Evolutionary conservation across 2,797 vertebrate species (phyloP).

Genomic region (Mastacembelus armatus): DNA sequence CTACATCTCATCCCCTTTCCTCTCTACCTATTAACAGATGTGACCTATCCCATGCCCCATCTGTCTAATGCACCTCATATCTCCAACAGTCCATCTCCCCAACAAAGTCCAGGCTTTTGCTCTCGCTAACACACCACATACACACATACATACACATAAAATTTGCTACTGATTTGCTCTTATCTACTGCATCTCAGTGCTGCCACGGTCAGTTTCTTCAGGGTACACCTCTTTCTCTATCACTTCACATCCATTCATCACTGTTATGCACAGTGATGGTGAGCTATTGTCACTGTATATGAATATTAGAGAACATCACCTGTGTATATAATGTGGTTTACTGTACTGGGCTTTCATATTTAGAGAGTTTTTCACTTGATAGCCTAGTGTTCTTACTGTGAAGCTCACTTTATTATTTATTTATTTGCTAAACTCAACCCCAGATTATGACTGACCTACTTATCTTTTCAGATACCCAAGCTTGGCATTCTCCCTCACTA

Average conservation of each 20-base stretch:
- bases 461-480: slow-evolving; percentile 70
- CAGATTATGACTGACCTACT: slow-evolving; percentile 80
- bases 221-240: slow-evolving; percentile 43
- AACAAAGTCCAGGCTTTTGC: slow-evolving; percentile 36
- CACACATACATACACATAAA: slow-evolving; percentile 13
- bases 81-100: slow-evolving; percentile 45
- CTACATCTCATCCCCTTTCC: slow-evolving; percentile 6
- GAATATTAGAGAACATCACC: slow-evolving; percentile 6
- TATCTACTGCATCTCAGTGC: slow-evolving; percentile 35
- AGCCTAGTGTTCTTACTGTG: slow-evolving; percentile 52
- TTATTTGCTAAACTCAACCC: slow-evolving; percentile 74
- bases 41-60: slow-evolving; percentile 73
- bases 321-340: neutral
- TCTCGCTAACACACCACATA: slow-evolving; percentile 1
- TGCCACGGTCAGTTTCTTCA: slow-evolving; percentile 27
- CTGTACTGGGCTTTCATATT: slow-evolving; percentile 29
- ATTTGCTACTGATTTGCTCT: slow-evolving; percentile 32
- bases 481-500: slow-evolving; percentile 51
- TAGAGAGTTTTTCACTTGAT: slow-evolving; percentile 47
- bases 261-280: slow-evolving; percentile 5
- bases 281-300: neutral
- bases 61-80: slow-evolving; percentile 69
- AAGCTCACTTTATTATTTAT: slow-evolving; percentile 74
- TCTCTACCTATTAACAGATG: slow-evolving; percentile 61
- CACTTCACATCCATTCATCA: slow-evolving; percentile 23